Conservation (phyloP, 2,888 invertebrate species). For the Drosophila falleni region DNA sequence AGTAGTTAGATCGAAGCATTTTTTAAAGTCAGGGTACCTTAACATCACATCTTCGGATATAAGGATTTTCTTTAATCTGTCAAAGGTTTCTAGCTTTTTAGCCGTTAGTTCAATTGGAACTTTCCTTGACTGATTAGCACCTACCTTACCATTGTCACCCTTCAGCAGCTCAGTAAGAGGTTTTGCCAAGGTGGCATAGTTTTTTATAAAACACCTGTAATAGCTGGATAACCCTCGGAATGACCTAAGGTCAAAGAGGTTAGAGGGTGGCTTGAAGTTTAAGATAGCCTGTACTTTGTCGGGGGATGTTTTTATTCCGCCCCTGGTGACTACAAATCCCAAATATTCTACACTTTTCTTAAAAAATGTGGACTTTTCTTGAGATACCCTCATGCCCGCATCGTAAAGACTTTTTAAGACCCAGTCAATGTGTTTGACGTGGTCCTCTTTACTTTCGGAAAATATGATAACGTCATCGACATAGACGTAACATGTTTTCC, state of each 20-base stretch:
- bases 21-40: slow-evolving; percentile 11
- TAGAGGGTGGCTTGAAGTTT: not conserved
- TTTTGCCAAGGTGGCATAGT: not conserved
- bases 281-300: slow-evolving; percentile 3
- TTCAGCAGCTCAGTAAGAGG: not conserved
- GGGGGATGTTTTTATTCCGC: not conserved
- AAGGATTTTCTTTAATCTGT: slow-evolving; percentile 9
- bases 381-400: slow-evolving; percentile 1
- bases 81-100: slow-evolving; percentile 3
- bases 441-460: too few relatives aligned
- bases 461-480: too few relatives aligned
- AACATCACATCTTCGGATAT: slow-evolving; percentile 12
- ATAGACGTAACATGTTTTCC: too few relatives aligned
- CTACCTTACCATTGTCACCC: not conserved
- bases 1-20: slow-evolving; percentile 14
- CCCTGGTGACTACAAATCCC: slow-evolving; percentile 4
- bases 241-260: slow-evolving; percentile 3
- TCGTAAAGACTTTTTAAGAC: too few relatives aligned
- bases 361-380: slow-evolving; percentile 14
- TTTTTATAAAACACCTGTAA: not conserved
- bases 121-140: not conserved
- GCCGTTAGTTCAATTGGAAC: not conserved
- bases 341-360: slow-evolving; percentile 21
- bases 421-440: too few relatives aligned
- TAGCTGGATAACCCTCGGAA: not conserved